Base-by-base conservation (phyloP, 2,113 vertebrate species). In the Anhinga anhinga region DNA sequence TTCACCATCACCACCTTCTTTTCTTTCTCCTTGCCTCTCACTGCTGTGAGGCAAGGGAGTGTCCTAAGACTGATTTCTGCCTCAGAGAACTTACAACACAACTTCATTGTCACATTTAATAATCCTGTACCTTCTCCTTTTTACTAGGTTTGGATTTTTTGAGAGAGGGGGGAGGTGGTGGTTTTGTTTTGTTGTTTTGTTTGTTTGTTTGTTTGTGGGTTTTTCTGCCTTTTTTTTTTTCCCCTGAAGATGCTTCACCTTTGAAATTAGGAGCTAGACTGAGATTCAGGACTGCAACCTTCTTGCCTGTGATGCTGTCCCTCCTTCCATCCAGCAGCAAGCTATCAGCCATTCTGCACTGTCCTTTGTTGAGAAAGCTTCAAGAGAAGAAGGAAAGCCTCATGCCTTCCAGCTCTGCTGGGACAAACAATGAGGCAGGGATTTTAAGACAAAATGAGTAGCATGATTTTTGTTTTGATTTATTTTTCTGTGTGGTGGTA, bases 141-240 rank as follows among this genome's bases (percentile, higher is more conserved):
- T 69, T 26, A 44, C 13, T 44, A 55, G 18, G 10, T 12, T 71
- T 56, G 12, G 18, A 1, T 10, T 71, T 38, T 12, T 50, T 38
- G 15, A 32, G 27, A 15, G n/a, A 0, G 2, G 5, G 14, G 9
- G 4, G 2, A 32, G 17, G 5, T 56, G 30, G 32, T 56, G 30
- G 27, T 53, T n/a, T 29, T 55, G 52, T 7, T 29, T 55, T 55
- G 17, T 32, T 5, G 22, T 15, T 42, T 42, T 42, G 13, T 42
- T 42, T 42, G 0, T 1, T 49, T 26, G 40, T n/a, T 27, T 13
- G 3, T n/a, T n/a, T 29, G 17, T 27, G 10, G 12, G 11, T 10
- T 8, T 10, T 42, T 42, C 40, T 42, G 40, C 3, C 5, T 29
- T 45, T 26, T 20, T 44, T 14, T 16, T 42, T 26, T 12, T 42